Percentiles rank a stretch among this genome's conserved stretches.
These are phyloP conservation scores for Cotesia typhae DNA, from an alignment of 1,140 invertebrate genomes.

Conservation along the genomic window DNA sequence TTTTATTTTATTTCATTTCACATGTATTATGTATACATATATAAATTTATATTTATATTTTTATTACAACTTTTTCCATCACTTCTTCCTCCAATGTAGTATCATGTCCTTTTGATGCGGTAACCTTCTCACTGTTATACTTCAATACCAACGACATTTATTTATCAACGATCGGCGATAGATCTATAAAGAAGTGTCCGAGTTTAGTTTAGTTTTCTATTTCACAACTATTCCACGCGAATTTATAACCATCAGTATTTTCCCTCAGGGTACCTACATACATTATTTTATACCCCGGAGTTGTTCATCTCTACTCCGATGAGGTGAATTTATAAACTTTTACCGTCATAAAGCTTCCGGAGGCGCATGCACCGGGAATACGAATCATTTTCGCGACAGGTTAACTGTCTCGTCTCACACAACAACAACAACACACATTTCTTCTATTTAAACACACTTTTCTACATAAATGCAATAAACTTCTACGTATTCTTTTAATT, in stretches of 20 bases:
- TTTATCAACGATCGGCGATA: no score
- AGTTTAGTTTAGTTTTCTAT: not conserved
- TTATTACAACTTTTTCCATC: no score
- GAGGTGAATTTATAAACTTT: constrained; percentile 34
- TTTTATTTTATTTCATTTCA: no score
- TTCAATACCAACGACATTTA: not conserved
- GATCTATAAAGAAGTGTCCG: no score
- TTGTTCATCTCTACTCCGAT: constrained; percentile 11
- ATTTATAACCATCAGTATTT: not conserved
- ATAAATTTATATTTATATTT: not conserved
- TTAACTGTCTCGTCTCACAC: not conserved
- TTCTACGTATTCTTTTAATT: no score
- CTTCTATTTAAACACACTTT: not conserved
- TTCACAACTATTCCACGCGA: not conserved
- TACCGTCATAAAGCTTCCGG: constrained; percentile 23
- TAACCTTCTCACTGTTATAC: no score
- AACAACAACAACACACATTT: not conserved
- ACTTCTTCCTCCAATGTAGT: no score
- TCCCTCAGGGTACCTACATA: not conserved
- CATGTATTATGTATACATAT: not conserved
- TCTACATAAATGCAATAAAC: not conserved
- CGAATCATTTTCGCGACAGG: constrained; percentile 29
- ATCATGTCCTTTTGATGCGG: no score
- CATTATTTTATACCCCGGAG: not conserved
- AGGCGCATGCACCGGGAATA: constrained; percentile 16